Conservation (phyloP, 2,113 vertebrate species). For the Brachyistius frenatus region DNA sequence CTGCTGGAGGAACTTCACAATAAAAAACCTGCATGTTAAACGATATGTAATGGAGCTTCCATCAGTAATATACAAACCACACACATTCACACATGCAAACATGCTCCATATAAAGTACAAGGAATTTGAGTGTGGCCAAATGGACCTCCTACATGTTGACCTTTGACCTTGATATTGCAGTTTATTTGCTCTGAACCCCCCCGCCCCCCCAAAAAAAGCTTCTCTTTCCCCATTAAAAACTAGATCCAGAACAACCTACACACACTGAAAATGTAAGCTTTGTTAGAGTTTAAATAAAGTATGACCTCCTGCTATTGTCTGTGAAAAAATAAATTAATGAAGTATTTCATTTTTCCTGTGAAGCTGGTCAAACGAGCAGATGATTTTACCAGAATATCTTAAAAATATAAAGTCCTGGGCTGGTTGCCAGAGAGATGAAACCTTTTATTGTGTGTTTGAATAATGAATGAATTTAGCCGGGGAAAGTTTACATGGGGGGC, state of each 20-base stretch:
- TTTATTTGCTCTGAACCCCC: slow-evolving; percentile 59
- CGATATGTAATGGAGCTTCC: slow-evolving; percentile 7
- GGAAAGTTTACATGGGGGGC: slow-evolving; percentile 67
- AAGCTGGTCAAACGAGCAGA: background rate
- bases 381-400: slow-evolving; percentile 8
- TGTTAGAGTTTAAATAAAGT: slow-evolving; percentile 13
- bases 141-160: slow-evolving; percentile 65
- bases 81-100: slow-evolving; percentile 22
- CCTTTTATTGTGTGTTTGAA: slow-evolving; percentile 66
- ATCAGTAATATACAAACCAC: slow-evolving; percentile 17
- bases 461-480: slow-evolving; percentile 65
- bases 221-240: slow-evolving; percentile 50
- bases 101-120: slow-evolving; percentile 39
- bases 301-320: background rate
- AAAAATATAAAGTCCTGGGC: slow-evolving; percentile 15
- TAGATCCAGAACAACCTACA: slow-evolving; percentile 33
- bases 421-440: slow-evolving; percentile 64
- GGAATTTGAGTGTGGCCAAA: slow-evolving; percentile 20
- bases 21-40: slow-evolving; percentile 33
- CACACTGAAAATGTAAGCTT: background rate
- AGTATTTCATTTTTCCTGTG: background rate
- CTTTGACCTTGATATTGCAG: slow-evolving; percentile 52
- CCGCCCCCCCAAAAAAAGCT: slow-evolving; percentile 20
- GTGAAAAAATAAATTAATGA: background rate
- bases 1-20: slow-evolving; percentile 9